These are phyloP conservation scores for Corydoras sp. DNA, from an alignment of 2,113 vertebrate species.

Conservation along the genomic window DNA sequence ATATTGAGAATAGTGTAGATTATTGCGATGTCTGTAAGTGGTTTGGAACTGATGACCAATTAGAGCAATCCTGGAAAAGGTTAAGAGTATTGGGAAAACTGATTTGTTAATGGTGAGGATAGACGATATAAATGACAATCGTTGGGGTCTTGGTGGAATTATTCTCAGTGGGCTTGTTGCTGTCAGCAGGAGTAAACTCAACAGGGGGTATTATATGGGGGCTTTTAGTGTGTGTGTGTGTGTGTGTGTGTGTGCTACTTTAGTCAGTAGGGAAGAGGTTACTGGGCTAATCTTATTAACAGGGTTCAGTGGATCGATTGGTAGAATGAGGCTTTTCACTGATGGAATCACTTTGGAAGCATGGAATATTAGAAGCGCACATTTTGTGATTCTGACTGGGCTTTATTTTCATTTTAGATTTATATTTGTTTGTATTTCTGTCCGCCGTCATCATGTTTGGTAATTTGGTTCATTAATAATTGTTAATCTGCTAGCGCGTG, in stretches of 20 bases:
- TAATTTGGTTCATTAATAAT: no score
- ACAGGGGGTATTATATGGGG: constrained; percentile 15
- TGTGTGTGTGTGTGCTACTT: constrained; percentile 5
- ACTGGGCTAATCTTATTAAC: constrained; percentile 37
- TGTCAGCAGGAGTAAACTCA: constrained; percentile 13
- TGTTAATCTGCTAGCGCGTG: background rate
- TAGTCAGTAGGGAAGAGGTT: constrained; percentile 36
- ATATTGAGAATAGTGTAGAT: no score
- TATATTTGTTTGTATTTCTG: no score
- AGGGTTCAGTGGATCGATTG: background rate
- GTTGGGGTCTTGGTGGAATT: constrained; percentile 4
- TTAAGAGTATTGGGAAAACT: background rate
- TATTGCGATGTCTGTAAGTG: no score
- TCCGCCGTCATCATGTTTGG: no score
- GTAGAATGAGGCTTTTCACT: background rate
- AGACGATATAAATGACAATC: constrained; percentile 6
- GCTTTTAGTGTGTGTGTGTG: background rate
- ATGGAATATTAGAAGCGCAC: background rate
- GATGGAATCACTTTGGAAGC: background rate
- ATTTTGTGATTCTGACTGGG: no score
- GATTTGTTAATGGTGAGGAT: background rate
- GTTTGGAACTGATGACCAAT: background rate
- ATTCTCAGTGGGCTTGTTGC: constrained; percentile 2
- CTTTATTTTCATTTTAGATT: no score
- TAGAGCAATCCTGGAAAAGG: background rate